A percentile compares a stretch with the other conserved stretches of the same genome.
These are phyloP conservation scores for Crypturellus tataupa DNA, from an alignment of 2,797 vertebrate species.

Conservation along the genomic window DNA sequence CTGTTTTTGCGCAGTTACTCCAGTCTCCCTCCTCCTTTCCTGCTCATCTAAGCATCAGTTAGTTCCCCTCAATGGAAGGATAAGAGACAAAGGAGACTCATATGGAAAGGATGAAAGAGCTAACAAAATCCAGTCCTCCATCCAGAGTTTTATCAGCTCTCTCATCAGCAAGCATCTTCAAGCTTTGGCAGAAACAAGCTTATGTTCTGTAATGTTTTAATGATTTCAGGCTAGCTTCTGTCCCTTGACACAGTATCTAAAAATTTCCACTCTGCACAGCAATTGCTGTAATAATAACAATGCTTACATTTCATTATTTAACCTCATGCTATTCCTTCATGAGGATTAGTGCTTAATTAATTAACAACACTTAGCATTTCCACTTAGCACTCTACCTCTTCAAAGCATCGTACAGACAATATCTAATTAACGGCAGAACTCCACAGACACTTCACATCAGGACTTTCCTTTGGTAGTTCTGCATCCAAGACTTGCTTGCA, in stretches of 20 bases:
- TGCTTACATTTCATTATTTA: conserved; percentile 73
- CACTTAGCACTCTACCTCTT: conserved; percentile 69
- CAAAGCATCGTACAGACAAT: conserved; percentile 42
- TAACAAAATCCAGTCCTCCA: neutral
- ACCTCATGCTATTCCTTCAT: conserved; percentile 65
- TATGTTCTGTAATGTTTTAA: neutral
- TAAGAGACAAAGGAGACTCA: neutral
- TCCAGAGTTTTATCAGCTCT: neutral
- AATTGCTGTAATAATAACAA: conserved; percentile 70
- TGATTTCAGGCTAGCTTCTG: neutral
- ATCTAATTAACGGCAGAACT: conserved; percentile 69
- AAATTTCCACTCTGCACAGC: conserved; percentile 31
- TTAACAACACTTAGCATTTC: conserved; percentile 73
- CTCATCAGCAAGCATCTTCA: neutral
- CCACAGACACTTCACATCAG: conserved; percentile 43
- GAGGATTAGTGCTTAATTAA: conserved; percentile 72
- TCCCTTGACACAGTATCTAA: conserved; percentile 20
- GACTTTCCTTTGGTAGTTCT: conserved; percentile 42
- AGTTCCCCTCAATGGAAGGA: neutral
- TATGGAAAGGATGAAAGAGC: neutral
- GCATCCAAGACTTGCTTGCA: neutral
- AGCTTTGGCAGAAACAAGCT: neutral
- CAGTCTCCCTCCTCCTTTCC: neutral
- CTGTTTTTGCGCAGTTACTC: neutral
- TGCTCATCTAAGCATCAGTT: neutral